Evolutionary conservation across 2,888 invertebrate genomes (phyloP).

Genomic region (Tethea ocularis): DNA sequence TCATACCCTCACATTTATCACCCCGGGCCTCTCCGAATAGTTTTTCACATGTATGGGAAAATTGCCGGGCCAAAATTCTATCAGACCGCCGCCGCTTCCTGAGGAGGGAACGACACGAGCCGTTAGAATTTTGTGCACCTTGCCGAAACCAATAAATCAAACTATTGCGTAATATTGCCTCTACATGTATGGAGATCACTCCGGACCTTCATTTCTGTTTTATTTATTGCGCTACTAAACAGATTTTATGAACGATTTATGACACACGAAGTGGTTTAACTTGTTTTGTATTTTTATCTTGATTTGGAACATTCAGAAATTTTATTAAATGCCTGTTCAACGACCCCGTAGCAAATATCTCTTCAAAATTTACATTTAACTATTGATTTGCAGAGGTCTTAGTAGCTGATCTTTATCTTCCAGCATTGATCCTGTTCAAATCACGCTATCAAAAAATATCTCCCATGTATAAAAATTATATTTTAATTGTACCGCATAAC

Average conservation of each 20-base stretch:
- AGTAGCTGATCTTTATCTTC: constrained; percentile 16
- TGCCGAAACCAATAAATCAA: constrained; percentile 80
- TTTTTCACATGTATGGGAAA: constrained; percentile 75
- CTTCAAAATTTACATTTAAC: constrained; percentile 8
- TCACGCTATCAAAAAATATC: constrained; percentile 16
- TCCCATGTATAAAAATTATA: constrained; percentile 18
- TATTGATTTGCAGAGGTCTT: constrained; percentile 10
- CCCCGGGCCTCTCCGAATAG: constrained; percentile 65
- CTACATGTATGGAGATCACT: constrained; percentile 76
- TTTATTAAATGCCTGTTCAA: constrained; percentile 32
- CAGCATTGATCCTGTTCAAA: background rate
- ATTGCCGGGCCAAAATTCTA: constrained; percentile 75
- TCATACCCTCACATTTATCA: constrained; percentile 80
- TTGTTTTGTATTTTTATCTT: constrained; percentile 44
- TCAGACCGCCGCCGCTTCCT: constrained; percentile 45
- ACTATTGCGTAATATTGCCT: constrained; percentile 78
- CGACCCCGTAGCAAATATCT: constrained; percentile 23
- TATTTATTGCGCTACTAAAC: constrained; percentile 75
- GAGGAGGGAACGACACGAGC: constrained; percentile 53
- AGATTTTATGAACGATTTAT: constrained; percentile 73
- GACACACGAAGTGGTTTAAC: constrained; percentile 39
- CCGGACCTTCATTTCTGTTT: constrained; percentile 55
- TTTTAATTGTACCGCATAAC: constrained; percentile 13
- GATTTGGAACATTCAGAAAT: constrained; percentile 34
- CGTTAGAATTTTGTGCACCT: constrained; percentile 77